Evolutionary conservation across 2,113 vertebrate species (phyloP).

Genomic region (Cisticola juncidis): DNA sequence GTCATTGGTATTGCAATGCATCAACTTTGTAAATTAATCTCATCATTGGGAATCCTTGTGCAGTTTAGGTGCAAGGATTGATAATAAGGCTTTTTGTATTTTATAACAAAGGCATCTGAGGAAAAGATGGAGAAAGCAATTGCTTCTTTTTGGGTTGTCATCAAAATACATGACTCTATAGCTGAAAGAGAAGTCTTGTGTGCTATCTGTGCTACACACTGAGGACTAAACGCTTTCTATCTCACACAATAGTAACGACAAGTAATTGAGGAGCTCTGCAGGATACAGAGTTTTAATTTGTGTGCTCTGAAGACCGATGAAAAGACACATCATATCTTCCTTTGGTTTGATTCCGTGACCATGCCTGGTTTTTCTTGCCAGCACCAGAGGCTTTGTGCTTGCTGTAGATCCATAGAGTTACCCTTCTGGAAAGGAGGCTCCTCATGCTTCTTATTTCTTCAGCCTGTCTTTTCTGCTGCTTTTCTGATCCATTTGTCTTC

Average conservation of each 20-base stretch:
- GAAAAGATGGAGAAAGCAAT: conserved; percentile 47
- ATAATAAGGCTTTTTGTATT: conserved; percentile 45
- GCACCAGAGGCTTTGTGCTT: not conserved
- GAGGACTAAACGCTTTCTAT: conserved; percentile 36
- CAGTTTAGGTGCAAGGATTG: not conserved
- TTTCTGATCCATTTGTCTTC: not conserved
- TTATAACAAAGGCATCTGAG: conserved; percentile 42
- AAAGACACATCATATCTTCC: not conserved
- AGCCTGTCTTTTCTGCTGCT: not conserved
- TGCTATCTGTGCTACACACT: conserved; percentile 28
- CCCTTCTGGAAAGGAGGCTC: not conserved
- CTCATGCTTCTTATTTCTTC: not conserved
- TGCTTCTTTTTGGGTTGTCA: conserved; percentile 46
- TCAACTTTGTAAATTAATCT: conserved; percentile 20
- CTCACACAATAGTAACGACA: conserved; percentile 27
- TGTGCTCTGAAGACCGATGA: conserved; percentile 5
- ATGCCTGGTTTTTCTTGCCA: not conserved
- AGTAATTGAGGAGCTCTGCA: conserved; percentile 46
- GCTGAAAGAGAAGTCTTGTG: conserved; percentile 10
- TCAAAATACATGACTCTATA: conserved; percentile 34
- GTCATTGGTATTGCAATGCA: not conserved
- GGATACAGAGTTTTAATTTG: conserved; percentile 53
- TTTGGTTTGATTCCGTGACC: not conserved
- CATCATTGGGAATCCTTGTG: not conserved
- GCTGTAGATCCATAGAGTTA: not conserved